Evolutionary conservation across 2,888 invertebrate species (phyloP).

Genomic region (Tromatobia lineatoria): DNA sequence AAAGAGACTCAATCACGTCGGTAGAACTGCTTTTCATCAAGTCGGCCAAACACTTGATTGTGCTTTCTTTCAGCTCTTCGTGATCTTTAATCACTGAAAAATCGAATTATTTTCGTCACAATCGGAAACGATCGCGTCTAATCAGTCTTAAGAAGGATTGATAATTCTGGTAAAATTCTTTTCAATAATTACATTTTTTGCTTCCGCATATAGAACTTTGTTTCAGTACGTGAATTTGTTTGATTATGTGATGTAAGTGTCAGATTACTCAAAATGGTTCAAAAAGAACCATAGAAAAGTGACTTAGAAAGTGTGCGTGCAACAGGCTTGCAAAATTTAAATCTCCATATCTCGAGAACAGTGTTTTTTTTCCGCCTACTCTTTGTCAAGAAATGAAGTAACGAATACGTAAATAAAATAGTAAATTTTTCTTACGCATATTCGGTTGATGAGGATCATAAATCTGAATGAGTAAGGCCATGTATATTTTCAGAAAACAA

Average conservation of each 20-base stretch:
- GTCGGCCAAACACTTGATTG: slow-evolving; percentile 87
- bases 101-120: slow-evolving; percentile 6
- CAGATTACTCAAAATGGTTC: no score
- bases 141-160: not conserved
- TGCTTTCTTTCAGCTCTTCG: slow-evolving; percentile 89
- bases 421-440: slow-evolving; percentile 60
- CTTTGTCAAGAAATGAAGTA: not conserved
- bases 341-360: no score
- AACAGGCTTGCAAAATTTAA: no score
- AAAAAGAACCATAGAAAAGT: no score
- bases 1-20: slow-evolving; percentile 87
- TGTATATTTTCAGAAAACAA: slow-evolving; percentile 87
- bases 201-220: no score
- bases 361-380: no score
- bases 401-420: slow-evolving; percentile 32
- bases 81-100: slow-evolving; percentile 87
- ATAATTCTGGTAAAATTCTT: slow-evolving; percentile 43
- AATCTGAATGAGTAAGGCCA: slow-evolving; percentile 87
- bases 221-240: no score
- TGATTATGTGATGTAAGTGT: no score
- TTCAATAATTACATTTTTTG: not conserved
- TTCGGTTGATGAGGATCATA: slow-evolving; percentile 85
- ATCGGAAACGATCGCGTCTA: not conserved
- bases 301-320: no score
- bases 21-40: slow-evolving; percentile 86